phyloP scores from a whole-genome alignment of 37 sponge, comb jelly and placozoan genomes.

The Dysidea cf. avara region DNA sequence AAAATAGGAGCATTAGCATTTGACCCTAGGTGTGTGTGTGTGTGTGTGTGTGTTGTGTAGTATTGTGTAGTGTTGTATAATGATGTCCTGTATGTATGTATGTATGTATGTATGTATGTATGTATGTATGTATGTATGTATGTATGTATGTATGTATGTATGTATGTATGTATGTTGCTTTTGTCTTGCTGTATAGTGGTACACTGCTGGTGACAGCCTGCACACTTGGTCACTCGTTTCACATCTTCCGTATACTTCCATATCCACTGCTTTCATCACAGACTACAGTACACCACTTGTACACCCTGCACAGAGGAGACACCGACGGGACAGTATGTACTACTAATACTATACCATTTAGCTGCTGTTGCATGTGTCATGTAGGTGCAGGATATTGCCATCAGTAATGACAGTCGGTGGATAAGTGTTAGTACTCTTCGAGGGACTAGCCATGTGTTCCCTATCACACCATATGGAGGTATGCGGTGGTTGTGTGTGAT shows the following conservation, averaged over 20 bases:
- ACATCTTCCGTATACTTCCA: conserved; percentile 85
- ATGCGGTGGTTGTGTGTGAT: neutral
- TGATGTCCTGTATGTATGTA: too few species aligned
- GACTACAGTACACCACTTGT: conserved; percentile 86
- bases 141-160: neutral
- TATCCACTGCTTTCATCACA: conserved; percentile 75
- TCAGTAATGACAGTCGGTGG: conserved; percentile 93
- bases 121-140: neutral
- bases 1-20: conserved; percentile 71
- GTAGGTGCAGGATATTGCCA: conserved; percentile 80
- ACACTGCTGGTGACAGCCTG: conserved; percentile 84
- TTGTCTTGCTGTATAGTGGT: conserved; percentile 74
- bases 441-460: conserved; percentile 95
- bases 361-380: neutral
- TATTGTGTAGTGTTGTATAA: neutral
- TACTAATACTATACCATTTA: neutral
- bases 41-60: too few species aligned
- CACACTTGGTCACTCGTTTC: conserved; percentile 81
- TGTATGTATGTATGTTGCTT: too few species aligned
- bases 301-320: conserved; percentile 87
- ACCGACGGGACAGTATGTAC: conserved; percentile 78
- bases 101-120: conserved; percentile 8
- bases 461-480: conserved; percentile 93
- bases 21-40: conserved; percentile 66
- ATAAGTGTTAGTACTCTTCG: conserved; percentile 74